Percentiles rank a stretch among this genome's conserved stretches.
Evolutionary conservation across 1,140 invertebrate genomes (phyloP).

Genomic region (Pseudomyrmex cubaensis): DNA sequence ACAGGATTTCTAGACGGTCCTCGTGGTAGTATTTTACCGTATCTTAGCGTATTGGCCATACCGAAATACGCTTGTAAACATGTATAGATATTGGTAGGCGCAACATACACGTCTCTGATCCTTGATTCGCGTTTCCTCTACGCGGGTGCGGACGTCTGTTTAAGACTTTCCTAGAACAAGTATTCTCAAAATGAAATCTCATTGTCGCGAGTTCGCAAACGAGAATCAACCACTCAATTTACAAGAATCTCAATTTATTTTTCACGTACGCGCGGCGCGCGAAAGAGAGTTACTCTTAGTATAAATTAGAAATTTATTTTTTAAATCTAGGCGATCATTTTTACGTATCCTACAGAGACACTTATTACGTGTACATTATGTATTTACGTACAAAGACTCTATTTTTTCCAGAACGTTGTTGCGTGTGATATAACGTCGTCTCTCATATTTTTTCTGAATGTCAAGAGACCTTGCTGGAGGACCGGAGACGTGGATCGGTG

Average conservation of each 20-base stretch:
- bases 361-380: too few species aligned
- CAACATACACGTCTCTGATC: slow-evolving; percentile 56
- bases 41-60: slow-evolving; percentile 70
- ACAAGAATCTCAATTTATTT: slow-evolving; percentile 27
- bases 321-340: slow-evolving; percentile 41
- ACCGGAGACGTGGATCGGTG: slow-evolving; percentile 60
- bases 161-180: slow-evolving; percentile 9
- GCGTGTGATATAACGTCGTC: slow-evolving; percentile 1
- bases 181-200: slow-evolving; percentile 28
- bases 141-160: slow-evolving; percentile 34
- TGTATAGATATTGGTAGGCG: slow-evolving; percentile 70
- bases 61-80: slow-evolving; percentile 73
- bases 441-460: neutral
- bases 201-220: neutral
- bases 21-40: slow-evolving; percentile 67
- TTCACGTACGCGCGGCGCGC: too few species aligned
- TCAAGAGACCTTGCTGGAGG: slow-evolving; percentile 54
- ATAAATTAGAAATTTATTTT: slow-evolving; percentile 1
- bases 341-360: neutral
- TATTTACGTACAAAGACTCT: neutral
- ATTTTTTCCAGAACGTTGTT: slow-evolving; percentile 19
- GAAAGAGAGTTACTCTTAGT: slow-evolving; percentile 44
- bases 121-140: slow-evolving; percentile 51
- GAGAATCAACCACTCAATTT: slow-evolving; percentile 17
- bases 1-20: slow-evolving; percentile 64